phyloP scores from a whole-genome alignment of 2,113 vertebrate species.

The Aspiorhynchus laticeps region DNA sequence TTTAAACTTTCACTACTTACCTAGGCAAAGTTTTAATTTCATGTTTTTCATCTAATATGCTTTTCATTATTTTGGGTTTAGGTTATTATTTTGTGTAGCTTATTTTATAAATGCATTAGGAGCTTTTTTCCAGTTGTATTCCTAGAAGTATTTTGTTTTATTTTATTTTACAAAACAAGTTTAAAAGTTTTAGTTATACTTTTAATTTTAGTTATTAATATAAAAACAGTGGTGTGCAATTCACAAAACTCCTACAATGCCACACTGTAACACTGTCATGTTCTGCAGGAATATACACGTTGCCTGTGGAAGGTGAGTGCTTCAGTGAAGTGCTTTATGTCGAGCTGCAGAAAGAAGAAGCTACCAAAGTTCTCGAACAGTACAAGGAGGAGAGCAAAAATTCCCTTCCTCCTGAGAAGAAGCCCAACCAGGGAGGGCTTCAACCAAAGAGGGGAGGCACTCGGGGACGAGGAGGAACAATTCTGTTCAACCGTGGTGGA shows the following conservation, averaged over 20 bases:
- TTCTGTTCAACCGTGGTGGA: slow-evolving; percentile 87
- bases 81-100: too few species aligned
- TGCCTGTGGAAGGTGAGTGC: slow-evolving; percentile 92
- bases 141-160: too few species aligned
- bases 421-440: slow-evolving; percentile 86
- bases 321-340: slow-evolving; percentile 91
- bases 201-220: too few species aligned
- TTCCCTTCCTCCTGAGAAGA: slow-evolving; percentile 93
- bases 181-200: too few species aligned
- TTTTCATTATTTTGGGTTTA: too few species aligned
- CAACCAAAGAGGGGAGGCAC: slow-evolving; percentile 86
- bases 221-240: neutral
- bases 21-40: too few species aligned
- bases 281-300: slow-evolving; percentile 87
- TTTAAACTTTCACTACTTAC: too few species aligned
- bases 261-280: neutral
- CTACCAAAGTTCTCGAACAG: slow-evolving; percentile 92
- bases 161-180: too few species aligned
- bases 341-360: slow-evolving; percentile 92
- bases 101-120: too few species aligned
- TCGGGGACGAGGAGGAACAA: slow-evolving; percentile 86
- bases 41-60: too few species aligned
- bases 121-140: too few species aligned
- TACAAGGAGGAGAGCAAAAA: slow-evolving; percentile 98
- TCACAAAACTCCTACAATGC: neutral